Base-by-base conservation (phyloP, 2,888 invertebrate genomes). In the Euproctis similis region DNA sequence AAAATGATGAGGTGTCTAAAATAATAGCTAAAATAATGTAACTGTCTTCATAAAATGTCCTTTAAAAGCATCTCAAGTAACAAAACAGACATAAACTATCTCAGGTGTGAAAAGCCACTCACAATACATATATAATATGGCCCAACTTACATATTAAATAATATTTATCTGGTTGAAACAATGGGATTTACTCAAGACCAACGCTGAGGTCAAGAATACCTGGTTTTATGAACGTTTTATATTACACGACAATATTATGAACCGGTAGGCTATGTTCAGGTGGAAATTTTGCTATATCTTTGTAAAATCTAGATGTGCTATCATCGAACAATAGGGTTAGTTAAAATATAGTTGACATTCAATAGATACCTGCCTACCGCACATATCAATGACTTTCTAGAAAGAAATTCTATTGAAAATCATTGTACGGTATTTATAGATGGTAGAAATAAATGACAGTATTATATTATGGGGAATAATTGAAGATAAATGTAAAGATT, bases 131-230 rank as follows among this genome's bases (percentile, higher is more conserved):
- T 40, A 30, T 35, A 36, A 34, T 28, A 40, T 18, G 34, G 13
- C 27, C n/a, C 26, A 29, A 11, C 34, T 28, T 39, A 45, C 45
- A 45, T 49, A 53, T 53, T 50, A 49, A 49, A 50, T 53, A 46
- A 43, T 53, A 53, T 53, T 42, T 53, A 43, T 46, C 40, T 35
- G 40, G 34, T 26, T 31, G 39, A 40, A 49, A 51, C 50, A 51
- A 51, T 53, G 50, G 50, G 44, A 49, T 51, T 51, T 51, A 50
- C 49, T 49, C 21, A 33, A 38, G 35, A 36, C 24, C 36, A 28
- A 8, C 26, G 24, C 12, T 24, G 39, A 31, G 50, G 50, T 51
- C 53, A 53, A 30, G 28, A 32, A 36, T 29, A 30, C 29, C 13
- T 24, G 32, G 18, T 13, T 13, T 8, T 10, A 19, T 6, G 6